Conservation (phyloP, 2,797 vertebrate genomes). For the Liasis olivaceus region DNA sequence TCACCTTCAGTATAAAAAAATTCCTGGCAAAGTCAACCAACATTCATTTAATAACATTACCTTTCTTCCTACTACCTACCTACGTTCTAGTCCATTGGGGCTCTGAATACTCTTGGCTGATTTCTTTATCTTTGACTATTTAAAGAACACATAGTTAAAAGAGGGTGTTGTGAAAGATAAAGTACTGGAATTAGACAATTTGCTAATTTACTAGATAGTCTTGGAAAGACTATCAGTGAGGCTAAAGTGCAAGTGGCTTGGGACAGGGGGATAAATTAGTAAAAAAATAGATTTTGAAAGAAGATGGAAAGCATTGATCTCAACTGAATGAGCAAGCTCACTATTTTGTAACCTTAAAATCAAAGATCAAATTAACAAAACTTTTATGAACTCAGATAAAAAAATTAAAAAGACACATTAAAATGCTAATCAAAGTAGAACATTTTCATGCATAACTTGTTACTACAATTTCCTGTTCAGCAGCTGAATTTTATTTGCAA, state of each 20-base stretch:
- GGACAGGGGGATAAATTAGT: background rate
- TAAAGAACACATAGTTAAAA: background rate
- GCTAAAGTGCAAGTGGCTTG: background rate
- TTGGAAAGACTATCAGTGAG: background rate
- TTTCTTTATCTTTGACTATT: background rate
- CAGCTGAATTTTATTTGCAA: background rate
- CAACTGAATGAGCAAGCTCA: background rate
- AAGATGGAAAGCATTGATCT: background rate
- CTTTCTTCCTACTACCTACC: background rate
- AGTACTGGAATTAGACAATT: constrained; percentile 2
- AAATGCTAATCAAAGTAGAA: background rate
- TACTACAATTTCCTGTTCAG: background rate
- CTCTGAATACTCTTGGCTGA: background rate
- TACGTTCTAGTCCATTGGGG: background rate
- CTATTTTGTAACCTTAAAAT: background rate
- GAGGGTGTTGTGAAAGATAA: background rate
- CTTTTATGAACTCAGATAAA: background rate
- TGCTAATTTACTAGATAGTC: background rate
- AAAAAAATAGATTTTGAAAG: background rate
- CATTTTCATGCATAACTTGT: background rate
- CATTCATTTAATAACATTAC: background rate
- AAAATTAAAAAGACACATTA: background rate
- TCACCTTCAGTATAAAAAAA: background rate
- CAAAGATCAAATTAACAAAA: background rate
- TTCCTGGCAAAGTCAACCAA: too few relatives aligned